A percentile compares a stretch with the other conserved stretches of the same genome.
Evolutionary conservation across 2,888 invertebrate species (phyloP).

Genomic region (Pterostichus niger): DNA sequence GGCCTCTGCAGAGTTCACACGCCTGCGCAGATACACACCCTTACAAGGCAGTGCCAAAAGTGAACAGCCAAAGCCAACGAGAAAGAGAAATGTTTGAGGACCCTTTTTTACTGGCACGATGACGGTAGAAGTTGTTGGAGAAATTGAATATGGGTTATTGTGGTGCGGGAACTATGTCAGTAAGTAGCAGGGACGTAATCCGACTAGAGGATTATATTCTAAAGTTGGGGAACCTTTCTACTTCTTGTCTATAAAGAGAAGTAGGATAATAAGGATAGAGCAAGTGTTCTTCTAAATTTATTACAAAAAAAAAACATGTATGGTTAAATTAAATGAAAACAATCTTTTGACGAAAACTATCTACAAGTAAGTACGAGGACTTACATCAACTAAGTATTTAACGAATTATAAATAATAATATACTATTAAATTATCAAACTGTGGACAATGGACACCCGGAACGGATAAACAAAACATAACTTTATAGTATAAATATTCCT

Average conservation of each 20-base stretch:
- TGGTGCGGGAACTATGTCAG: constrained; percentile 26
- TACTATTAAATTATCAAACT: too few species aligned
- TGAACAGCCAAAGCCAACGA: not conserved
- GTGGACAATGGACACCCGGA: too few species aligned
- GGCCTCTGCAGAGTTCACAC: constrained; percentile 11
- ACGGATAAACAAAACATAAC: too few species aligned
- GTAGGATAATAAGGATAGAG: not conserved
- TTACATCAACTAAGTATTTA: too few species aligned
- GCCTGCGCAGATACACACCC: constrained; percentile 2
- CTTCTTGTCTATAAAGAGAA: not conserved
- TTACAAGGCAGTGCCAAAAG: not conserved
- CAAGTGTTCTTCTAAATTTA: too few species aligned
- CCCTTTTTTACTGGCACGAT: constrained; percentile 18
- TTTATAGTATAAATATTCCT: too few species aligned
- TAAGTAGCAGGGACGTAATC: not conserved
- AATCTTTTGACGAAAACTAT: too few species aligned
- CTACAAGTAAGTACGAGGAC: too few species aligned
- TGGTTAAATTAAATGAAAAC: too few species aligned
- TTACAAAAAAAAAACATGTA: too few species aligned
- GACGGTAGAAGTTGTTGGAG: too few species aligned
- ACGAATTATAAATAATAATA: too few species aligned
- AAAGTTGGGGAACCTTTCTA: not conserved
- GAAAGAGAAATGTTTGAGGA: constrained; percentile 4
- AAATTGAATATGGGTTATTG: constrained; percentile 41
- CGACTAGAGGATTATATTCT: constrained; percentile 6